These are phyloP conservation scores for Tragelaphus buxtoni DNA, from an alignment of 2,113 vertebrate genomes.

Conservation along the genomic window DNA sequence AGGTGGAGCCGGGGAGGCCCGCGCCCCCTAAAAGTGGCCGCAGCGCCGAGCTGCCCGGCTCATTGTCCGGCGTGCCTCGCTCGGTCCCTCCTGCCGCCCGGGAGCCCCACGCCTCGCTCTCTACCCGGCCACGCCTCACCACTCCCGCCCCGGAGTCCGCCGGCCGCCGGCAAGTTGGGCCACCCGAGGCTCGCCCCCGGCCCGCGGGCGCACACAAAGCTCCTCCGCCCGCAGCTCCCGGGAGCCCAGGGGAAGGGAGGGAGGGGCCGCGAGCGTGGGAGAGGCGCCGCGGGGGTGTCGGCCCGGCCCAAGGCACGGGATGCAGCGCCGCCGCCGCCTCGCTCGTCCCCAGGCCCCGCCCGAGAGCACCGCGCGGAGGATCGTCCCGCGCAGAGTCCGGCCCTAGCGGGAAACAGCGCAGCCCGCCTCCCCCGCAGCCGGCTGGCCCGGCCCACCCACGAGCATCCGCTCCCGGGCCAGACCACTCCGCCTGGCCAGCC, in stretches of 20 bases:
- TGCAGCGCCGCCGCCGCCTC: not conserved
- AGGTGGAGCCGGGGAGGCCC: constrained; percentile 41
- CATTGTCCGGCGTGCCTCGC: not conserved
- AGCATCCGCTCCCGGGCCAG: not conserved
- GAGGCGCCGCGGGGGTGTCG: not conserved
- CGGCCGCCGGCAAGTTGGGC: not conserved
- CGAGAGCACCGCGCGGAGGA: not conserved
- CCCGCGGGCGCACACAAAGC: constrained; percentile 34
- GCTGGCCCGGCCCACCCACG: not conserved
- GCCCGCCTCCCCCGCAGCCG: not conserved
- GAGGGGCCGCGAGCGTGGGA: not conserved
- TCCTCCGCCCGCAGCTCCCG: not conserved
- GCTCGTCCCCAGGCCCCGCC: not conserved
- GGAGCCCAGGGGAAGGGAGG: not conserved
- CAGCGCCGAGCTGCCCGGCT: not conserved
- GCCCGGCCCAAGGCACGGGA: not conserved
- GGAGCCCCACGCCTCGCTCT: constrained; percentile 46
- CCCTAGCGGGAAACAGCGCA: not conserved
- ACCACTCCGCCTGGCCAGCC: not conserved
- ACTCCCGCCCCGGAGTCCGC: not conserved
- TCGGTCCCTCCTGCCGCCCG: not conserved
- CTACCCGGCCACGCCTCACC: constrained; percentile 24
- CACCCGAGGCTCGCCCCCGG: not conserved
- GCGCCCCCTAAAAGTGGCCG: constrained; percentile 5
- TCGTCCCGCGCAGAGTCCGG: not conserved